These are phyloP conservation scores for Cladorhizidae sp. DNA, from an alignment of 37 sponge, comb jelly and placozoan species.

Conservation along the genomic window DNA sequence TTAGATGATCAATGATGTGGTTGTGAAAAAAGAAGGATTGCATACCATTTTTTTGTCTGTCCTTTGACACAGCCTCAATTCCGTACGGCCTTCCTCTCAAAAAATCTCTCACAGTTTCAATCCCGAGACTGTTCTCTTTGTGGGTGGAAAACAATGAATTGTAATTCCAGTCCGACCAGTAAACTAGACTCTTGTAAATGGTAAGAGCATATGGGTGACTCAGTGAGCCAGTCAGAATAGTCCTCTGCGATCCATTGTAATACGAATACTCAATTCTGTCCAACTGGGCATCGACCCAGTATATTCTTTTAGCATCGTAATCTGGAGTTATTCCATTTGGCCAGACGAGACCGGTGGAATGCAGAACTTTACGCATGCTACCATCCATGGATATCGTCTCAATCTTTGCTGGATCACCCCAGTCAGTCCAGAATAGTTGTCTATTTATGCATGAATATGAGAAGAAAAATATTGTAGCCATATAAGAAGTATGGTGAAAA, in stretches of 20 bases:
- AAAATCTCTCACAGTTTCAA: not conserved
- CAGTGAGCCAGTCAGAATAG: not conserved
- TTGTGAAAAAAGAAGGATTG: too few relatives aligned
- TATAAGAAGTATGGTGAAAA: too few relatives aligned
- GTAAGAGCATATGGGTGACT: slow-evolving; percentile 60
- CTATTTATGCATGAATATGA: not conserved
- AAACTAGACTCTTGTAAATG: slow-evolving; percentile 42
- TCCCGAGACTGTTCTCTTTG: not conserved
- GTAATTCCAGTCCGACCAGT: slow-evolving; percentile 74
- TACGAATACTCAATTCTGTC: slow-evolving; percentile 29
- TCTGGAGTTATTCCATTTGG: slow-evolving; percentile 48
- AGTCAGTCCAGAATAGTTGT: slow-evolving; percentile 73
- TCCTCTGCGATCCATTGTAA: slow-evolving; percentile 26
- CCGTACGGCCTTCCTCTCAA: slow-evolving; percentile 22
- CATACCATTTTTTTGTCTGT: slow-evolving; percentile 20
- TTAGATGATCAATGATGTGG: too few relatives aligned
- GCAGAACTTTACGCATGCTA: slow-evolving; percentile 12
- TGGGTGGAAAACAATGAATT: slow-evolving; percentile 26
- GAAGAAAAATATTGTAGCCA: not conserved
- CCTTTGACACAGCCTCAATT: slow-evolving; percentile 21
- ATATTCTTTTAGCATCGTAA: slow-evolving; percentile 25
- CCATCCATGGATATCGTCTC: slow-evolving; percentile 75
- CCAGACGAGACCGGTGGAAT: slow-evolving; percentile 18
- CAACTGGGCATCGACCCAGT: slow-evolving; percentile 41
- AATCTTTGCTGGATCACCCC: slow-evolving; percentile 58